These are phyloP conservation scores for Malurus elegans DNA, from an alignment of 2,113 vertebrate genomes.

Conservation along the genomic window DNA sequence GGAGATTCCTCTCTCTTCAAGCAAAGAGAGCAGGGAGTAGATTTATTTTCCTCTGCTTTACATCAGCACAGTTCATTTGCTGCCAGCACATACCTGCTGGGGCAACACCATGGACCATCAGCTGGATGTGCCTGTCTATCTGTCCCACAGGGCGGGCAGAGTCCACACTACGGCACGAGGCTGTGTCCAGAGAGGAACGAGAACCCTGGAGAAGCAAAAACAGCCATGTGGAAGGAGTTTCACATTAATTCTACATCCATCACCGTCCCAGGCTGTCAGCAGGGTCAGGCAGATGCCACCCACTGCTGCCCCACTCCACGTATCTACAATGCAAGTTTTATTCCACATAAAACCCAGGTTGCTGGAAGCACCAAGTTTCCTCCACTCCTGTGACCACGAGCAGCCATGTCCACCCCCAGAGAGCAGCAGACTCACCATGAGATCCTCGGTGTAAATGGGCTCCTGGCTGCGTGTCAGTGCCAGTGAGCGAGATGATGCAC, in stretches of 20 bases:
- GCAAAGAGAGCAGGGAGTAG: background rate
- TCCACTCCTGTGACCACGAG: background rate
- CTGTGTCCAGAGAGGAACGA: constrained; percentile 79
- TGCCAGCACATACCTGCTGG: constrained; percentile 80
- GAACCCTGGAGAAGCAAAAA: constrained; percentile 68
- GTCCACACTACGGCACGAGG: constrained; percentile 74
- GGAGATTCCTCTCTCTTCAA: background rate
- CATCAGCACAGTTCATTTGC: background rate
- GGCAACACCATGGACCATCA: constrained; percentile 93
- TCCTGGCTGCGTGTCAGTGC: constrained; percentile 93
- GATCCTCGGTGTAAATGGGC: constrained; percentile 84
- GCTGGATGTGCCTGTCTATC: constrained; percentile 94
- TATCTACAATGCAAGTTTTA: background rate
- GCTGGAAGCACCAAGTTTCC: background rate
- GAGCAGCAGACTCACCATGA: constrained; percentile 68
- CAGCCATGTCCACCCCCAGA: background rate
- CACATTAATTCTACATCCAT: background rate
- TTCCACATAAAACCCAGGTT: background rate
- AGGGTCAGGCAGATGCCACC: background rate
- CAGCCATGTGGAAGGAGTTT: background rate
- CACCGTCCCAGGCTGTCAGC: background rate
- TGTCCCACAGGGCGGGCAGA: constrained; percentile 89
- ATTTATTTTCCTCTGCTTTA: background rate
- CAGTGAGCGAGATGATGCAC: constrained; percentile 72
- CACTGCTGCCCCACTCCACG: background rate